phyloP scores from a whole-genome alignment of 2,888 invertebrate genomes.

The Rhodophaea formosa region DNA sequence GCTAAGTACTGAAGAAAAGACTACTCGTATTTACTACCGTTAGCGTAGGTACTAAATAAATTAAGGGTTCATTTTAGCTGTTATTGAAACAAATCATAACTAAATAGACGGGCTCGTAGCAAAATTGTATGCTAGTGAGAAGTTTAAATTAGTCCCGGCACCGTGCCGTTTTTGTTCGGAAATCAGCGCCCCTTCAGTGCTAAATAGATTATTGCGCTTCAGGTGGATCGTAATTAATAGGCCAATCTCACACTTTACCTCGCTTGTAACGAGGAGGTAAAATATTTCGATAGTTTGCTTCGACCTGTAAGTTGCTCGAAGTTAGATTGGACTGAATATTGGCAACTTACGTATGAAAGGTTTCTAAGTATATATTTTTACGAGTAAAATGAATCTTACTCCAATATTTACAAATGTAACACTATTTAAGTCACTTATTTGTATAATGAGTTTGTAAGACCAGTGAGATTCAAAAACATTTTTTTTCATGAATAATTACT shows the following conservation, averaged over 20 bases:
- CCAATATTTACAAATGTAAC: too few species aligned
- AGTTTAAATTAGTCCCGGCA: conserved; percentile 67
- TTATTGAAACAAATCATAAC: conserved; percentile 24
- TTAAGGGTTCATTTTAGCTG: neutral
- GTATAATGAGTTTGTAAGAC: too few species aligned
- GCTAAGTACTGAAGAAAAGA: neutral
- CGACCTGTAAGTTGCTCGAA: too few species aligned
- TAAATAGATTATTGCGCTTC: conserved; percentile 67
- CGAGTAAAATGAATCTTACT: too few species aligned
- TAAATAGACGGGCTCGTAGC: conserved; percentile 38
- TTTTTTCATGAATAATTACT: too few species aligned
- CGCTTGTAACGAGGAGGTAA: neutral
- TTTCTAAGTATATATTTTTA: too few species aligned
- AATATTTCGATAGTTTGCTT: too few species aligned
- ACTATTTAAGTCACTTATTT: too few species aligned
- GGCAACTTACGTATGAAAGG: too few species aligned
- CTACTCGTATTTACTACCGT: neutral
- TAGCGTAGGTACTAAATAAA: neutral
- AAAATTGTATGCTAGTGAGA: conserved; percentile 61
- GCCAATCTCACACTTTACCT: neutral
- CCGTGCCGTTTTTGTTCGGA: conserved; percentile 59
- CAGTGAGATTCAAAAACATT: too few species aligned
- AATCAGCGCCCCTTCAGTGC: conserved; percentile 69
- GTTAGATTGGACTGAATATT: too few species aligned
- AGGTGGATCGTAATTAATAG: conserved; percentile 67